Evolutionary conservation across 2,113 vertebrate species (phyloP).

Genomic region (Myotis brandtii): DNA sequence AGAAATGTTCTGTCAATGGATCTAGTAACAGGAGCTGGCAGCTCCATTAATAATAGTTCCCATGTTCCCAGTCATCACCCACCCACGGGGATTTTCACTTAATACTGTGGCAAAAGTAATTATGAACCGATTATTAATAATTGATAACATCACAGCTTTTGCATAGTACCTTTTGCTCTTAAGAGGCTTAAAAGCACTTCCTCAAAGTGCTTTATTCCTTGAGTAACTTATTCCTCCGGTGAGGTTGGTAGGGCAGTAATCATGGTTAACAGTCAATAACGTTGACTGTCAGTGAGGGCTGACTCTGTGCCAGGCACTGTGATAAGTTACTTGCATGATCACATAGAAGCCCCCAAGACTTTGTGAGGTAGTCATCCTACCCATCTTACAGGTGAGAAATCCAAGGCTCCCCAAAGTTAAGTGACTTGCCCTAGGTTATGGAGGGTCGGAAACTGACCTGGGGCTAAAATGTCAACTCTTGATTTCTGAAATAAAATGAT

Average conservation of each 20-base stretch:
- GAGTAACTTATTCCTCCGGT: not conserved
- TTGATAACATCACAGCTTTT: not conserved
- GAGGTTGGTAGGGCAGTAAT: not conserved
- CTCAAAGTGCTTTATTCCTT: not conserved
- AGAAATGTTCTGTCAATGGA: slow-evolving; percentile 75
- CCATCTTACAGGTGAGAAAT: slow-evolving; percentile 1
- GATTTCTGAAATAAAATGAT: not conserved
- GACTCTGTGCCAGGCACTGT: not conserved
- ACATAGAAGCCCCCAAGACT: not conserved
- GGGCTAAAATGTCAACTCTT: not conserved
- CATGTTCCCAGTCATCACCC: slow-evolving; percentile 32
- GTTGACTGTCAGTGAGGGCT: not conserved
- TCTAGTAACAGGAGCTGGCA: slow-evolving; percentile 78
- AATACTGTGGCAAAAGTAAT: slow-evolving; percentile 54
- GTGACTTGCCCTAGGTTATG: not conserved
- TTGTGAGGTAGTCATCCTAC: not conserved
- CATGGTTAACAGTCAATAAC: not conserved
- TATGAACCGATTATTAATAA: not conserved
- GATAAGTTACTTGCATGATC: fast-evolving
- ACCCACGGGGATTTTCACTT: slow-evolving; percentile 51
- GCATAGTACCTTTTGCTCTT: slow-evolving; percentile 32
- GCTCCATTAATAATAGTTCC: slow-evolving; percentile 57
- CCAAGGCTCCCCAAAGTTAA: not conserved
- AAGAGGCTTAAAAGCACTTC: not conserved
- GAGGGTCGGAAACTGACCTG: not conserved